phyloP scores from a whole-genome alignment of 2,888 invertebrate species.

The Polydrusus tereticollis region DNA sequence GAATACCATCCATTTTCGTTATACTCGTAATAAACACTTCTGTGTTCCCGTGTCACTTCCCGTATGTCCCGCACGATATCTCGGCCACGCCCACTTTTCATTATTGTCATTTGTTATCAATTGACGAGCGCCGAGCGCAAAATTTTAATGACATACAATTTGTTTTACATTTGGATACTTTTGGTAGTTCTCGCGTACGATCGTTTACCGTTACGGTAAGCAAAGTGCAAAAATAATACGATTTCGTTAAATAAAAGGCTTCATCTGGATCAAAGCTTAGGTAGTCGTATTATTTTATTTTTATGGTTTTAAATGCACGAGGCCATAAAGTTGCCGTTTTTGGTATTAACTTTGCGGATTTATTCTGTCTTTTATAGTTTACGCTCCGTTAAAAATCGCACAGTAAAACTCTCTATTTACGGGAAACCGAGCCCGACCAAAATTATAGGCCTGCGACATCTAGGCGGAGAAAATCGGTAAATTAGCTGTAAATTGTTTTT shows the following conservation, averaged over 20 bases:
- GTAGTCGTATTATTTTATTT: too few relatives aligned
- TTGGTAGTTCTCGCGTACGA: slow-evolving; percentile 40
- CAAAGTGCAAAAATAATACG: neutral
- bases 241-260: too few relatives aligned
- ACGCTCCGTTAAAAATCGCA: neutral
- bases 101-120: slow-evolving; percentile 68
- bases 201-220: neutral
- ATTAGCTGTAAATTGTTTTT: slow-evolving; percentile 56
- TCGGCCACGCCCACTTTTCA: slow-evolving; percentile 64
- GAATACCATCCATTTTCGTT: slow-evolving; percentile 6
- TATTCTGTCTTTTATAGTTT: neutral
- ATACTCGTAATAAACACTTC: slow-evolving; percentile 29
- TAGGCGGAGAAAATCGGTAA: slow-evolving; percentile 57
- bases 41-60: slow-evolving; percentile 56
- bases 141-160: slow-evolving; percentile 67
- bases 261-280: too few relatives aligned
- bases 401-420: slow-evolving; percentile 35
- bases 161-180: slow-evolving; percentile 61
- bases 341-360: too few relatives aligned
- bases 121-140: slow-evolving; percentile 66
- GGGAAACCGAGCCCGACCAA: slow-evolving; percentile 40
- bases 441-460: slow-evolving; percentile 41
- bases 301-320: too few relatives aligned
- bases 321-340: too few relatives aligned
- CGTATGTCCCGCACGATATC: slow-evolving; percentile 62